A percentile compares a stretch with the other conserved stretches of the same genome.
Evolutionary conservation across 23 tunicate genomes (phyloP).

Genomic region (Ascidia mentula): DNA sequence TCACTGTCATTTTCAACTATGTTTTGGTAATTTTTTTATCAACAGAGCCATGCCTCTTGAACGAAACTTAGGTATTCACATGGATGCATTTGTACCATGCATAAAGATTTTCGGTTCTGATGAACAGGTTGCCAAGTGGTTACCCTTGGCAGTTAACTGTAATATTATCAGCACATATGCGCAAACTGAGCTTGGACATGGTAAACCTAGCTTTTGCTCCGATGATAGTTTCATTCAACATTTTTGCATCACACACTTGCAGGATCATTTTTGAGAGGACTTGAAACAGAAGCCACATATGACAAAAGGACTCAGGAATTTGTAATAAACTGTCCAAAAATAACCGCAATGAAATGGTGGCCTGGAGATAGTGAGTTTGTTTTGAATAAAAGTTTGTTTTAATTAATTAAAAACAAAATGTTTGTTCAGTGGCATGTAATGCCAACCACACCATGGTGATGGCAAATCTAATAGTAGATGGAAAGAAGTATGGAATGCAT

Average conservation of each 20-base stretch:
- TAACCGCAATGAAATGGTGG: slow-evolving; percentile 94
- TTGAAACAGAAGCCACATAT: slow-evolving; percentile 78
- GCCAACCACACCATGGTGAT: slow-evolving; percentile 80
- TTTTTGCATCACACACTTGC: background rate
- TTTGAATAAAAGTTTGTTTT: background rate
- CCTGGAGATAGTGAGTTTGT: slow-evolving; percentile 82
- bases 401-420: too few relatives aligned
- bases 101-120: slow-evolving; percentile 55
- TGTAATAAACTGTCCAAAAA: slow-evolving; percentile 54
- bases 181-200: slow-evolving; percentile 95
- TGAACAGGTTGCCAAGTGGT: slow-evolving; percentile 87
- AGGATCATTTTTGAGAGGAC: slow-evolving; percentile 65
- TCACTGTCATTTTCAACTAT: too few relatives aligned
- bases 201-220: slow-evolving; percentile 48
- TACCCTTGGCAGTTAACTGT: slow-evolving; percentile 48
- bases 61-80: slow-evolving; percentile 39
- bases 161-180: slow-evolving; percentile 90
- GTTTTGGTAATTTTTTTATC: too few relatives aligned
- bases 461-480: slow-evolving; percentile 55
- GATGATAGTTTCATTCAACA: too few relatives aligned
- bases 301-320: slow-evolving; percentile 47
- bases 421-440: slow-evolving; percentile 59
- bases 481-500: slow-evolving; percentile 76
- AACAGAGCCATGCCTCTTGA: background rate
- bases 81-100: slow-evolving; percentile 67